These are phyloP conservation scores for Pardosa pseudoannulata DNA, from an alignment of 2,888 invertebrate species.

Conservation along the genomic window DNA sequence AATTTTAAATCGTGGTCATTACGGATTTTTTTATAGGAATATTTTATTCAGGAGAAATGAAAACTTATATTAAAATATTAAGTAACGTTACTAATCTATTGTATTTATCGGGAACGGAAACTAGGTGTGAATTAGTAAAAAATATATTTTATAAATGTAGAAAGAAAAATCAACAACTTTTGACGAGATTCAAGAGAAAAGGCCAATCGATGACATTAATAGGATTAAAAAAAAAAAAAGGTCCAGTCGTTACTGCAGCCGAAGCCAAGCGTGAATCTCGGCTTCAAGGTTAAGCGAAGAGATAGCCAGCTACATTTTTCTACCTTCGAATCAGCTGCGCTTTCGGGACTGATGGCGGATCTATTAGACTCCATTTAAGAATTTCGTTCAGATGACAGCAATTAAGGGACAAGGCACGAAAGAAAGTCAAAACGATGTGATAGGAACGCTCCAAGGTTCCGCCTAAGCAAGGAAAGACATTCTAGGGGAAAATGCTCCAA, in stretches of 20 bases:
- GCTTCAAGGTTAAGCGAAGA: slow-evolving; percentile 40
- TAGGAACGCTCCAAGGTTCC: too few relatives aligned
- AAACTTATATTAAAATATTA: too few relatives aligned
- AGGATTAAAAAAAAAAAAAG: slow-evolving; percentile 64
- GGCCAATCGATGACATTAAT: slow-evolving; percentile 46
- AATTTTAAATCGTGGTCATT: too few relatives aligned
- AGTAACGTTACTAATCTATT: too few relatives aligned
- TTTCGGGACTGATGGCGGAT: not conserved
- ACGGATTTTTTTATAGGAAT: too few relatives aligned
- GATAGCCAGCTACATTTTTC: slow-evolving; percentile 23
- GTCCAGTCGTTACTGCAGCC: slow-evolving; percentile 20
- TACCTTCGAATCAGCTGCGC: not conserved
- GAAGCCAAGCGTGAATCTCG: slow-evolving; percentile 34
- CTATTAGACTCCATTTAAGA: not conserved
- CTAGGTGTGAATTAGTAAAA: too few relatives aligned
- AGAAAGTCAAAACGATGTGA: not conserved
- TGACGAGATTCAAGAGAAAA: not conserved
- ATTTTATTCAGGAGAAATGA: too few relatives aligned
- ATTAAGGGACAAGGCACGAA: not conserved
- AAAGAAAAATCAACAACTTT: not conserved
- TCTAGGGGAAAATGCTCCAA: slow-evolving; percentile 28
- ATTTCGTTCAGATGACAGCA: not conserved
- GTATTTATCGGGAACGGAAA: too few relatives aligned
- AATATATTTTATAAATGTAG: not conserved
- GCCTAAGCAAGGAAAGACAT: not conserved